Conservation (phyloP, 2,113 vertebrate species). For the Cynopterus brachyotis region DNA sequence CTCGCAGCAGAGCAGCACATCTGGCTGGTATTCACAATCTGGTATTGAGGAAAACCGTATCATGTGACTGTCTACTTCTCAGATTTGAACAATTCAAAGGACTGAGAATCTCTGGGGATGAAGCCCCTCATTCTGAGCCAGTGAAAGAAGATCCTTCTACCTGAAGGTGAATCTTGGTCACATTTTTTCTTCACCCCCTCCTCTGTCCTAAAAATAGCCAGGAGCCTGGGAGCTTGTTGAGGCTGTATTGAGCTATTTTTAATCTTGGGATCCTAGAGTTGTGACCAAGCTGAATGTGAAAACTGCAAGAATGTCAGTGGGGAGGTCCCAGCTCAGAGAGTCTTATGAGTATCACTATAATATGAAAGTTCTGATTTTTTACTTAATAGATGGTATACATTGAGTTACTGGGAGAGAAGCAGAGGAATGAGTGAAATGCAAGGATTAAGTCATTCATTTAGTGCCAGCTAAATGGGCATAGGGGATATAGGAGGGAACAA, state of each 20-base stretch:
- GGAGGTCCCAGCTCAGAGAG: background rate
- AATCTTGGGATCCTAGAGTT: background rate
- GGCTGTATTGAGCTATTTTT: background rate
- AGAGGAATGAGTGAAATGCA: background rate
- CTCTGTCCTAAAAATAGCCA: slow-evolving; percentile 19
- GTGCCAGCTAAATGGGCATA: background rate
- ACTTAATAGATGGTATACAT: background rate
- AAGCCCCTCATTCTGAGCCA: background rate
- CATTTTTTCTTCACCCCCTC: background rate
- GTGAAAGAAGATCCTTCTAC: background rate
- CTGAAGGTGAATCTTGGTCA: background rate
- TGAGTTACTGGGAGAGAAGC: background rate
- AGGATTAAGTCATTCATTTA: background rate
- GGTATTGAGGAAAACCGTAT: accelerated
- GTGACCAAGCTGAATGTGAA: background rate
- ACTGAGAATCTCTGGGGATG: background rate
- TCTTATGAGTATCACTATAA: background rate
- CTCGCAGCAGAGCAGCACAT: background rate
- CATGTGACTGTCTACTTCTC: background rate
- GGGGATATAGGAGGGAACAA: background rate
- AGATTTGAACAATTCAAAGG: background rate
- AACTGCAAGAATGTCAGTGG: background rate
- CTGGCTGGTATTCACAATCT: background rate
- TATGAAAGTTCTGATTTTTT: background rate
- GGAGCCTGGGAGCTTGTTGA: background rate